These are phyloP conservation scores for Lamellibrachia luymesi DNA, from an alignment of 1,140 invertebrate genomes.

Conservation along the genomic window DNA sequence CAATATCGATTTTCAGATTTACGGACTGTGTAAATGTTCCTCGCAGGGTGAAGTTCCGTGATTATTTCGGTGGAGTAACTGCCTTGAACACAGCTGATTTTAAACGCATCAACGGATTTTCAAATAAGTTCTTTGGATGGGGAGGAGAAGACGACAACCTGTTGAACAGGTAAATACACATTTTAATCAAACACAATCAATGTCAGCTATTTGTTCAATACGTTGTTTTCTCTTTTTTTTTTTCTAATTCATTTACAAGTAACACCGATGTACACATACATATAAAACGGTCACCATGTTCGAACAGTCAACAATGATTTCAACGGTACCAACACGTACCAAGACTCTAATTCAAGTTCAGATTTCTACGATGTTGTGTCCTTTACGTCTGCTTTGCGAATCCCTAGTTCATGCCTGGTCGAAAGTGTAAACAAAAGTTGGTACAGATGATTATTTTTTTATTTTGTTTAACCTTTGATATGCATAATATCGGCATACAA, in stretches of 20 bases:
- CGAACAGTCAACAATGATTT: not conserved
- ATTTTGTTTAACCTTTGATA: too few species aligned
- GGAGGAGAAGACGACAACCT: slow-evolving; percentile 25
- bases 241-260: not conserved
- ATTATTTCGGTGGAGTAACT: slow-evolving; percentile 25
- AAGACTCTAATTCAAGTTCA: not conserved
- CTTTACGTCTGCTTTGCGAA: too few species aligned
- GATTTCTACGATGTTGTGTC: too few species aligned
- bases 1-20: not conserved
- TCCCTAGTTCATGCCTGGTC: too few species aligned
- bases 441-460: too few species aligned
- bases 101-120: slow-evolving; percentile 27
- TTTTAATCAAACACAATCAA: not conserved
- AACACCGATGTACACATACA: not conserved
- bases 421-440: too few species aligned
- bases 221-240: too few species aligned
- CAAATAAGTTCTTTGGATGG: slow-evolving; percentile 30
- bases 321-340: not conserved
- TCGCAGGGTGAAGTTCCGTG: not conserved
- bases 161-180: slow-evolving; percentile 11
- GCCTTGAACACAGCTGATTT: slow-evolving; percentile 26
- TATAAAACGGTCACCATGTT: too few species aligned
- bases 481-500: too few species aligned
- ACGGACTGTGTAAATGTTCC: not conserved
- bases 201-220: not conserved